These are phyloP conservation scores for Microcebus jonahi DNA, from an alignment of 2,113 vertebrate genomes.

Conservation along the genomic window DNA sequence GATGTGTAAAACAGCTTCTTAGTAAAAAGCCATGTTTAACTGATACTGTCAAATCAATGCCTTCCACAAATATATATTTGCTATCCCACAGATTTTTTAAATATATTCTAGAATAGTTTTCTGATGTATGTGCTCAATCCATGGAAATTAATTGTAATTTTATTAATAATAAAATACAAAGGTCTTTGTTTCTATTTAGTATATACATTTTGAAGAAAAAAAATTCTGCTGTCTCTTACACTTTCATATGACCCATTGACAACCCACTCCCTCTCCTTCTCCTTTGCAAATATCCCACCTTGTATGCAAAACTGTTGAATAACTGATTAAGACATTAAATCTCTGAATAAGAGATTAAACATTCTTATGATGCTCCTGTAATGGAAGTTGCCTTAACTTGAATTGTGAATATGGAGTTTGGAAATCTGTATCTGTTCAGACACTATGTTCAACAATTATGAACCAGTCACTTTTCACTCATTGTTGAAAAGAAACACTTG, in stretches of 20 bases:
- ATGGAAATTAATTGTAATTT: background rate
- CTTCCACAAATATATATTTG: background rate
- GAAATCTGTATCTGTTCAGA: background rate
- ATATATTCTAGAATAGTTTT: background rate
- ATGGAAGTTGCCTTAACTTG: background rate
- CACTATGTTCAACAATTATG: background rate
- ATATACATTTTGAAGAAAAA: background rate
- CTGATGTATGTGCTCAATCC: background rate
- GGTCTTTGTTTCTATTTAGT: background rate
- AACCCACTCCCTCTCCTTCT: background rate
- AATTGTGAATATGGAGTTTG: background rate
- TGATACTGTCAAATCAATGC: background rate
- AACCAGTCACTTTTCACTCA: background rate
- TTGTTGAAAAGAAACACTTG: background rate
- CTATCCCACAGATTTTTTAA: background rate
- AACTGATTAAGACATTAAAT: background rate
- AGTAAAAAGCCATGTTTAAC: background rate
- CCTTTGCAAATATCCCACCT: background rate
- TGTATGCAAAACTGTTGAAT: background rate
- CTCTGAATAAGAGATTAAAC: background rate
- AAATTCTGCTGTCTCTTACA: background rate
- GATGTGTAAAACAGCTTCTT: background rate
- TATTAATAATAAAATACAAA: background rate
- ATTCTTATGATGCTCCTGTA: background rate
- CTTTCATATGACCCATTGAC: background rate